phyloP scores from a whole-genome alignment of 2,888 invertebrate genomes.

The Lasioglossum marginatum region DNA sequence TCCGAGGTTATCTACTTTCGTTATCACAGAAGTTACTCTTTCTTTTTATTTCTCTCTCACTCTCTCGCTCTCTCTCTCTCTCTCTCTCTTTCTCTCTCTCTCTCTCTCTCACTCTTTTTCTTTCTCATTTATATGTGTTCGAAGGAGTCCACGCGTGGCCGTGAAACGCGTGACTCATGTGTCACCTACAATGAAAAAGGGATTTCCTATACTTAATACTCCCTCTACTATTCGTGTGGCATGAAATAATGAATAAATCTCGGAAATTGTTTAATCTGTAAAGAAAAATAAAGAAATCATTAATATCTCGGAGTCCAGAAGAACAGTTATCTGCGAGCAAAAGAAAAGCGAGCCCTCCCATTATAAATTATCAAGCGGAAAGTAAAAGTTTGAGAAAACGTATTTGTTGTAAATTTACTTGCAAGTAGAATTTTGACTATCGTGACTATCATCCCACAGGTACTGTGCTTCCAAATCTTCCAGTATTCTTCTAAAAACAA shows the following conservation, averaged over 20 bases:
- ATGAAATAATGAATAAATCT: conserved; percentile 55
- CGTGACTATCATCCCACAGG: conserved; percentile 51
- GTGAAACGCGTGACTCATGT: conserved; percentile 6
- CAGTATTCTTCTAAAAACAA: conserved; percentile 66
- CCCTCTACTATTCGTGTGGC: conserved; percentile 47
- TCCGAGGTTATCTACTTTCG: conserved; percentile 13
- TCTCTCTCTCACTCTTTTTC: neutral
- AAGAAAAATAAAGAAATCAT: conserved; percentile 51
- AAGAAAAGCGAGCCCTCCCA: neutral
- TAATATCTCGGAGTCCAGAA: conserved; percentile 10
- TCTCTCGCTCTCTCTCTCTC: too few species aligned
- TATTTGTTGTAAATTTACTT: conserved; percentile 54
- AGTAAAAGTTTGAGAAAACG: conserved; percentile 38
- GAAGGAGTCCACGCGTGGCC: conserved; percentile 9
- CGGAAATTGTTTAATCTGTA: conserved; percentile 57
- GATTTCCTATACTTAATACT: conserved; percentile 54
- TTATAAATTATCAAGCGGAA: conserved; percentile 14
- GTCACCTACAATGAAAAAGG: conserved; percentile 46
- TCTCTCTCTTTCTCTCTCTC: too few species aligned
- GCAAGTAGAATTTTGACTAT: conserved; percentile 53
- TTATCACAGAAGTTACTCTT: conserved; percentile 51
- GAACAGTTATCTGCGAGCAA: conserved; percentile 3
- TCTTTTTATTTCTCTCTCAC: neutral
- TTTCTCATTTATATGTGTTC: conserved; percentile 55
- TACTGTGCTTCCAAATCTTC: conserved; percentile 60